These are phyloP conservation scores for Leptodactylus fallax DNA, from an alignment of 2,797 vertebrate genomes.

Conservation along the genomic window DNA sequence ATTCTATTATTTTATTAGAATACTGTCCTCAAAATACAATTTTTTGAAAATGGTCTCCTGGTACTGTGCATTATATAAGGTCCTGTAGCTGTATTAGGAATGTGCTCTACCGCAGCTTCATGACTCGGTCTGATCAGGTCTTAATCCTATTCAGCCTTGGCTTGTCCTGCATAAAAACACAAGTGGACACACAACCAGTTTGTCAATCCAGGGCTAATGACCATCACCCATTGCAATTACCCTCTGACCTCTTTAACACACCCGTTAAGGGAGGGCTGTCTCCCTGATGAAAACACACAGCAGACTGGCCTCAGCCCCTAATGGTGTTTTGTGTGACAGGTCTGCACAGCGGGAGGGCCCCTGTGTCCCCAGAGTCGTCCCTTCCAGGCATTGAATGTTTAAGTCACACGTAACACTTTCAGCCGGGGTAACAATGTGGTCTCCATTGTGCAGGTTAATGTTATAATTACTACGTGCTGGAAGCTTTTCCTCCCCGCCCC, in stretches of 20 bases:
- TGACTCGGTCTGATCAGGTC: not conserved
- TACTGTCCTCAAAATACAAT: too few species aligned
- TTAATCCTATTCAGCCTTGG: constrained; percentile 1
- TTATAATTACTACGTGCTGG: constrained; percentile 29
- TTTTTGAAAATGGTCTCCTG: too few species aligned
- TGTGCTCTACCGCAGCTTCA: not conserved
- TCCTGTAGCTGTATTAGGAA: not conserved
- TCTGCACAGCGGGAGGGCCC: constrained; percentile 25
- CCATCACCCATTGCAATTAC: constrained; percentile 33
- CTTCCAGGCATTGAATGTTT: constrained; percentile 22
- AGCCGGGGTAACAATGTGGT: not conserved
- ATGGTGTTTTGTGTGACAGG: constrained; percentile 26
- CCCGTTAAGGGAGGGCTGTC: constrained; percentile 2
- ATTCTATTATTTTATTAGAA: too few species aligned
- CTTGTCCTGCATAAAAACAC: not conserved
- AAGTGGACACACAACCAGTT: not conserved
- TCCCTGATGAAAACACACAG: constrained; percentile 32
- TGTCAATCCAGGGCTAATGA: constrained; percentile 38
- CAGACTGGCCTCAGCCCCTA: not conserved
- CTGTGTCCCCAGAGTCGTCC: not conserved
- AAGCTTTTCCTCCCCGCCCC: constrained; percentile 1
- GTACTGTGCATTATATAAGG: too few species aligned
- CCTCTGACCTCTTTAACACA: constrained; percentile 53
- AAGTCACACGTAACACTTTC: constrained; percentile 22
- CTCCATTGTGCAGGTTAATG: constrained; percentile 15